phyloP scores from a whole-genome alignment of 2,113 vertebrate species.

The Tragelaphus scriptus region DNA sequence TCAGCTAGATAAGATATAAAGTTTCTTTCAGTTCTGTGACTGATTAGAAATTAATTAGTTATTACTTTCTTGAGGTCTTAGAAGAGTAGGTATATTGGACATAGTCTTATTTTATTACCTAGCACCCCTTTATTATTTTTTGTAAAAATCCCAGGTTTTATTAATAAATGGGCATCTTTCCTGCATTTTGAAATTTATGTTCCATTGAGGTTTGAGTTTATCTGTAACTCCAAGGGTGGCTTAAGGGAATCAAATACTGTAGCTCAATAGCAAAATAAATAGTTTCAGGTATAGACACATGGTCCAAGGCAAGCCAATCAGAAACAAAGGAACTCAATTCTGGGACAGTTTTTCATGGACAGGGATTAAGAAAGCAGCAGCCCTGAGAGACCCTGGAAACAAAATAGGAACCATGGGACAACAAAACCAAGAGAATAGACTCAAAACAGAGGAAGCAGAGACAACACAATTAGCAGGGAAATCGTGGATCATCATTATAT shows the following conservation, averaged over 20 bases:
- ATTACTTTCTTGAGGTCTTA: background rate
- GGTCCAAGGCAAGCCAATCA: background rate
- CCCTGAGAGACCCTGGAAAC: background rate
- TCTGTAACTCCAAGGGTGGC: background rate
- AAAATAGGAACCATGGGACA: background rate
- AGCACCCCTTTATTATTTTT: background rate
- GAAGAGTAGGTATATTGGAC: background rate
- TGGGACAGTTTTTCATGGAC: background rate
- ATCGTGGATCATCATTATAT: background rate
- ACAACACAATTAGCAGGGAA: background rate
- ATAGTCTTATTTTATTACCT: background rate
- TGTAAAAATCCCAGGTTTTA: background rate
- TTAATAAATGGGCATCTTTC: background rate
- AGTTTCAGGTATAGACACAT: background rate
- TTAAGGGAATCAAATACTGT: background rate
- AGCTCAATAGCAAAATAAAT: background rate
- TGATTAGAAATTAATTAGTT: constrained; percentile 9
- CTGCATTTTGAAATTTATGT: background rate
- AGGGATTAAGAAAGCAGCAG: background rate
- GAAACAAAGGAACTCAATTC: background rate
- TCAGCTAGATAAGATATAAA: background rate
- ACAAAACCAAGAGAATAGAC: background rate
- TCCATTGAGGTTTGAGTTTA: background rate
- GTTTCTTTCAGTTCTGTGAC: background rate
- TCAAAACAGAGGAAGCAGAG: background rate